phyloP scores from a whole-genome alignment of 2,113 vertebrate species.

The Tangachromis dhanisi region DNA sequence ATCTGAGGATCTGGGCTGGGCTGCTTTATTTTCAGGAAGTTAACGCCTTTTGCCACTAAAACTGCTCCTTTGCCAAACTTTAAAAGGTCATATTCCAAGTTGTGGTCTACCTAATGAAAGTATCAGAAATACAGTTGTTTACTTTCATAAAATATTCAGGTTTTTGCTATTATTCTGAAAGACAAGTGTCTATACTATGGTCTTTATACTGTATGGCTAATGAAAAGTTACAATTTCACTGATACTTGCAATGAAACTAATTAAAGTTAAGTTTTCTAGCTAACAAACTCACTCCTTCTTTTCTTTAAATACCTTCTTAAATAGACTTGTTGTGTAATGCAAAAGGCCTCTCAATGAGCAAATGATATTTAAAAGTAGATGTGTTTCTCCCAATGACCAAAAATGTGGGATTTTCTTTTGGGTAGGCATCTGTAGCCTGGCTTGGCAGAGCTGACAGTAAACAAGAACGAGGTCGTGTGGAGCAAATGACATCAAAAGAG shows the following conservation, averaged over 20 bases:
- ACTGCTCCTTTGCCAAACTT: not conserved
- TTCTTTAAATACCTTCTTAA: not conserved
- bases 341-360: not conserved
- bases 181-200: not conserved
- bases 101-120: not conserved
- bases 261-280: not conserved
- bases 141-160: not conserved
- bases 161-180: not conserved
- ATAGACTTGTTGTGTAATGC: rapidly evolving
- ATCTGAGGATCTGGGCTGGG: not conserved
- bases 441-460: not conserved
- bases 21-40: not conserved
- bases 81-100: not conserved
- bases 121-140: not conserved
- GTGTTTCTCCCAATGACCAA: not conserved
- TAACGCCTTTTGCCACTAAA: not conserved
- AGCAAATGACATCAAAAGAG: not conserved
- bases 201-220: not conserved
- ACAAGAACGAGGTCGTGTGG: not conserved
- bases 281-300: not conserved
- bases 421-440: not conserved
- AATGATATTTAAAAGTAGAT: not conserved
- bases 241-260: not conserved
- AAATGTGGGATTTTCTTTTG: not conserved
- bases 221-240: not conserved